Percentiles rank a stretch among this genome's conserved stretches.
Conservation (phyloP, 2,888 invertebrate species). For the Xanthia icteritia region DNA sequence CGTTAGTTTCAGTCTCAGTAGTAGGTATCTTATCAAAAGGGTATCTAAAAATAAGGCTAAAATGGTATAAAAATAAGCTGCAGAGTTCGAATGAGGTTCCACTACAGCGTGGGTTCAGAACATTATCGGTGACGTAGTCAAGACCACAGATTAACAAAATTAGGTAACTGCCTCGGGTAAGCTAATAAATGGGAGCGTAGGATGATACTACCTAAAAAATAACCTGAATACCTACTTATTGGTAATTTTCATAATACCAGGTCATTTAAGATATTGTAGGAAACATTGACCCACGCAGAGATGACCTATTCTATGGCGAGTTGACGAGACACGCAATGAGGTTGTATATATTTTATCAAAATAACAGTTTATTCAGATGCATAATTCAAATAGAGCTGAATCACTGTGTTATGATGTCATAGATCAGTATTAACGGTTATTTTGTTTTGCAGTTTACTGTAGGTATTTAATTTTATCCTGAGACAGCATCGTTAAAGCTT, state of each 20-base stretch:
- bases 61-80: neutral
- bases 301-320: constrained; percentile 28
- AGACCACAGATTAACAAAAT: neutral
- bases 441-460: neutral
- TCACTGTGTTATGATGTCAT: constrained; percentile 15
- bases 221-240: constrained; percentile 18
- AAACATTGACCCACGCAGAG: constrained; percentile 55
- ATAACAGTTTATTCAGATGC: constrained; percentile 27
- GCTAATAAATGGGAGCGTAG: neutral
- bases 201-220: constrained; percentile 13
- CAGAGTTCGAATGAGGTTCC: neutral
- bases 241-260: neutral
- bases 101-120: constrained; percentile 2
- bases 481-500: neutral
- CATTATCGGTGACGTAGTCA: neutral
- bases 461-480: neutral
- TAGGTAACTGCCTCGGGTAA: neutral
- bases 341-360: constrained; percentile 35
- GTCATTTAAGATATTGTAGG: constrained; percentile 1
- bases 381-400: constrained; percentile 32
- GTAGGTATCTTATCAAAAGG: neutral
- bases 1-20: neutral
- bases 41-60: too few relatives aligned
- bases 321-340: constrained; percentile 44
- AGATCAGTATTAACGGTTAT: constrained; percentile 37